These are phyloP conservation scores for Machimus rusticus DNA, from an alignment of 2,888 invertebrate species.

Conservation along the genomic window DNA sequence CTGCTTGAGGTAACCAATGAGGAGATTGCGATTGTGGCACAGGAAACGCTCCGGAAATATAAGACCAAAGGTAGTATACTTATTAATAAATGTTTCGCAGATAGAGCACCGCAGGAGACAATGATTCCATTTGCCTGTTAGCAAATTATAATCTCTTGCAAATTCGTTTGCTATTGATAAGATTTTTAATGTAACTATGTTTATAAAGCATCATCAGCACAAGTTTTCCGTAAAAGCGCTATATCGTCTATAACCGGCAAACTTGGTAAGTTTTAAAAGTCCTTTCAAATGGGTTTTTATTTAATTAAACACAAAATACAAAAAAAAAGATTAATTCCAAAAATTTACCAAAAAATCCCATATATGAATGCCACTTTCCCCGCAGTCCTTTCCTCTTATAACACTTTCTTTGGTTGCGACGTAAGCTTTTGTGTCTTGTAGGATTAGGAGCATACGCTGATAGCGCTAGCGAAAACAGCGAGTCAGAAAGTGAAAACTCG, in stretches of 20 bases:
- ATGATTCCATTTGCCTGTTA: neutral
- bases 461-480: slow-evolving; percentile 71
- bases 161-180: slow-evolving; percentile 7
- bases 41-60: slow-evolving; percentile 83
- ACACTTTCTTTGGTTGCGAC: slow-evolving; percentile 25
- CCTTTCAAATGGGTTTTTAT: slow-evolving; percentile 43
- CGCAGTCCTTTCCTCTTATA: neutral
- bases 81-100: slow-evolving; percentile 44
- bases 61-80: slow-evolving; percentile 80
- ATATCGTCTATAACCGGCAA: slow-evolving; percentile 89
- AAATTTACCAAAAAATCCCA: neutral
- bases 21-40: slow-evolving; percentile 84
- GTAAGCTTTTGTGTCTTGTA: slow-evolving; percentile 62
- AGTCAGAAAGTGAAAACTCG: slow-evolving; percentile 63
- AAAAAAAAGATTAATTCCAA: neutral
- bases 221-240: slow-evolving; percentile 80
- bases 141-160: neutral
- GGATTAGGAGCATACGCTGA: slow-evolving; percentile 86
- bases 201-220: slow-evolving; percentile 63
- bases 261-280: slow-evolving; percentile 79
- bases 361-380: neutral
- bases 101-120: slow-evolving; percentile 3
- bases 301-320: slow-evolving; percentile 19
- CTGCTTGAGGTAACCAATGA: slow-evolving; percentile 92
- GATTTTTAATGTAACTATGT: slow-evolving; percentile 29